A percentile compares a stretch with the other conserved stretches of the same genome.
phyloP scores from a whole-genome alignment of 2,113 vertebrate species.

The western clawed frog (Xenopus tropicalis) region UCB_Xtro_10.0 CM004443.2:122762001-122762500 shows the following conservation, averaged over 20 bases:
- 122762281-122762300: too few relatives aligned
- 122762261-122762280: not conserved
- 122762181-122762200: constrained; percentile 29
- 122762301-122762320: too few relatives aligned
- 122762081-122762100: constrained; percentile 30
- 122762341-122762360: too few relatives aligned
- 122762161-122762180: constrained; percentile 16
- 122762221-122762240: constrained; percentile 22
- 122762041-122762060: constrained; percentile 13
- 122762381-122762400: too few relatives aligned
- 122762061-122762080: constrained; percentile 25
- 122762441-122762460: too few relatives aligned
- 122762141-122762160: constrained; percentile 20
- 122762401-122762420: too few relatives aligned
- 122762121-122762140: constrained; percentile 32
- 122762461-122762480: too few relatives aligned
- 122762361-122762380: too few relatives aligned
- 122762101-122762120: constrained; percentile 28
- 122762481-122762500: too few relatives aligned
- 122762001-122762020: constrained; percentile 30
- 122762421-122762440: too few relatives aligned
- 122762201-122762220: constrained; percentile 32
- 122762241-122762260: constrained; percentile 16
- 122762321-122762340: too few relatives aligned
- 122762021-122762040: constrained; percentile 27